These are phyloP conservation scores for Lepidochrysops patricia DNA, from an alignment of 2,888 invertebrate species.

Conservation along the genomic window DNA sequence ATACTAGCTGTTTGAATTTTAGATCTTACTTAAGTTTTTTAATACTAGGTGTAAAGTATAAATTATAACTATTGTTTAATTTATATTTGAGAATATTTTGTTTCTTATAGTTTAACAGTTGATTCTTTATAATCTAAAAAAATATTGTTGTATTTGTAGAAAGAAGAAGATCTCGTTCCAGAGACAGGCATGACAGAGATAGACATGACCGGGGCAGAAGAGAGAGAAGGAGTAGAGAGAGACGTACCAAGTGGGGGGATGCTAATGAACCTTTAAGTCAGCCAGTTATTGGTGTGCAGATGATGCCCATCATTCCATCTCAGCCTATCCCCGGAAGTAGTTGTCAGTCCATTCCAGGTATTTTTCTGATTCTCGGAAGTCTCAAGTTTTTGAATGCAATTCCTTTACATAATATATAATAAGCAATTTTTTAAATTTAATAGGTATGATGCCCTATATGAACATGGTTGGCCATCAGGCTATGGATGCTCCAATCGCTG, in stretches of 20 bases:
- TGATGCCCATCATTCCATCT: too few relatives aligned
- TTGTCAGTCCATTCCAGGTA: neutral
- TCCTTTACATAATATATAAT: neutral
- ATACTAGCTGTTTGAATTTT: too few relatives aligned
- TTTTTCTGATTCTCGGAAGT: conserved; percentile 22
- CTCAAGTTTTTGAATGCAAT: conserved; percentile 16
- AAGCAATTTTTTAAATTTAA: conserved; percentile 28
- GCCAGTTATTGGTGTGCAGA: conserved; percentile 12
- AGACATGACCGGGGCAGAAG: conserved; percentile 22
- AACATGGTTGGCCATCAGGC: conserved; percentile 19
- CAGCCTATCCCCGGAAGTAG: neutral
- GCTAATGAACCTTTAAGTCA: conserved; percentile 20
- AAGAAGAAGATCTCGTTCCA: conserved; percentile 27
- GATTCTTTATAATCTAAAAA: neutral
- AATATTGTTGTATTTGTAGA: conserved; percentile 21
- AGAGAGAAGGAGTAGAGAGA: conserved; percentile 24
- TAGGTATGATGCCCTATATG: conserved; percentile 17
- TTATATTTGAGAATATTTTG: neutral
- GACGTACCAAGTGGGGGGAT: conserved; percentile 35
- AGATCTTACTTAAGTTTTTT: too few relatives aligned
- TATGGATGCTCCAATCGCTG: conserved; percentile 41
- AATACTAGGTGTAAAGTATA: too few relatives aligned
- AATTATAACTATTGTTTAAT: neutral
- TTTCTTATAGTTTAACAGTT: neutral
- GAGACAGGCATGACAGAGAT: conserved; percentile 26